Evolutionary conservation across 2,113 vertebrate species (phyloP).

Genomic region (Eulemur macaco): DNA sequence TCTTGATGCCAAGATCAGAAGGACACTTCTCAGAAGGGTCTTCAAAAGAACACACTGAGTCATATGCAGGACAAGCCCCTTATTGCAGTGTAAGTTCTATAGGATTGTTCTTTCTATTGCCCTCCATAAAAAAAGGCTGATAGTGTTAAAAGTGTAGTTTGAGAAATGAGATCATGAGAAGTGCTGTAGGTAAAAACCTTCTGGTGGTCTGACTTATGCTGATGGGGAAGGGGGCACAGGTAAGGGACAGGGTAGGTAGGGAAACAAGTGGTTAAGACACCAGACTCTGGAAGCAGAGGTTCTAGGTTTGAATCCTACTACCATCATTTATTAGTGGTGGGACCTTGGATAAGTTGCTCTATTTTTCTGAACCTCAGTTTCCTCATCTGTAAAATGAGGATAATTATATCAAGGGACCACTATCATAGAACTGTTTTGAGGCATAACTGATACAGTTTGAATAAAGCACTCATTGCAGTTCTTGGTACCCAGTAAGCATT

Average conservation of each 20-base stretch:
- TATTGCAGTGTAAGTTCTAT: neutral
- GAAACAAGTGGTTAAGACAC: neutral
- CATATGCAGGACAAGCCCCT: neutral
- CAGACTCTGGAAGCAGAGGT: neutral
- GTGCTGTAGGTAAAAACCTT: neutral
- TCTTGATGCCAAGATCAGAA: neutral
- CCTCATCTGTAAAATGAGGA: neutral
- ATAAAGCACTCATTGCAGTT: neutral
- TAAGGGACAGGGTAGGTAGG: neutral
- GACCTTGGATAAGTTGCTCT: neutral
- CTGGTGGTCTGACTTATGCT: neutral
- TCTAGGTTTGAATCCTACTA: neutral
- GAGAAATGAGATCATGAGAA: neutral
- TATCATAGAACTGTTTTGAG: neutral
- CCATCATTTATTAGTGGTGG: neutral
- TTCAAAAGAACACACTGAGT: neutral
- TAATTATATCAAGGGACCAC: neutral
- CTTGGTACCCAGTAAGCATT: neutral
- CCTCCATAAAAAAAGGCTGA: neutral
- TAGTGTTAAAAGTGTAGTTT: neutral
- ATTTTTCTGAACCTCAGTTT: constrained; percentile 13
- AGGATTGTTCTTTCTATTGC: neutral
- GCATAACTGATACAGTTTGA: neutral
- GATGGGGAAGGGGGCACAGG: neutral
- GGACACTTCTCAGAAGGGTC: neutral